Conservation (phyloP, 2,888 invertebrate genomes). For the Choristoneura rosaceana region DNA sequence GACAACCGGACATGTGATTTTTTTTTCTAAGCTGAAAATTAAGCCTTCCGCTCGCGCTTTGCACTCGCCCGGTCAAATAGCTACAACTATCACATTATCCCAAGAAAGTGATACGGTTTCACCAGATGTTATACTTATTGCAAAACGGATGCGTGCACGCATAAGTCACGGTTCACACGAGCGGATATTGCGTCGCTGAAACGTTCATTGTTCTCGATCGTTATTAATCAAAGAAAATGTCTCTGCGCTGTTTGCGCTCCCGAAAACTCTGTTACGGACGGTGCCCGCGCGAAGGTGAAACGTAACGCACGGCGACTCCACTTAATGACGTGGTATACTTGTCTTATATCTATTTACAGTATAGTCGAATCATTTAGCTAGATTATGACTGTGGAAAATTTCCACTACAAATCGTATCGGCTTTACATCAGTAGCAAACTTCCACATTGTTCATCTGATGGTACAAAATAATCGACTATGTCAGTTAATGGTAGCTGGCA, state of each 20-base stretch:
- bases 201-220: constrained; percentile 62
- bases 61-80: too few species aligned
- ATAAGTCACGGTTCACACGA: constrained; percentile 55
- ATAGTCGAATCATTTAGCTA: too few species aligned
- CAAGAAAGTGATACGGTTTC: constrained; percentile 50
- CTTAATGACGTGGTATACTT: constrained; percentile 32
- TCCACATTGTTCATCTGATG: too few species aligned
- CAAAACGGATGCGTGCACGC: constrained; percentile 44
- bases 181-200: constrained; percentile 65
- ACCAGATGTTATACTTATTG: constrained; percentile 48
- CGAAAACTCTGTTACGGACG: constrained; percentile 45
- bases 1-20: too few species aligned
- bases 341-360: not conserved
- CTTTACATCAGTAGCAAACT: too few species aligned
- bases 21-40: too few species aligned
- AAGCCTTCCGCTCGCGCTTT: too few species aligned
- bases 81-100: constrained; percentile 23
- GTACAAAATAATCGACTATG: too few species aligned
- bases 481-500: too few species aligned
- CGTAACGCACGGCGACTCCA: constrained; percentile 23
- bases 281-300: constrained; percentile 32
- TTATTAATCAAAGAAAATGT: constrained; percentile 61
- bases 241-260: constrained; percentile 51
- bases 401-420: too few species aligned
- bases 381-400: too few species aligned